Conservation (phyloP, 2,797 vertebrate genomes). For the Nothura maculosa region DNA sequence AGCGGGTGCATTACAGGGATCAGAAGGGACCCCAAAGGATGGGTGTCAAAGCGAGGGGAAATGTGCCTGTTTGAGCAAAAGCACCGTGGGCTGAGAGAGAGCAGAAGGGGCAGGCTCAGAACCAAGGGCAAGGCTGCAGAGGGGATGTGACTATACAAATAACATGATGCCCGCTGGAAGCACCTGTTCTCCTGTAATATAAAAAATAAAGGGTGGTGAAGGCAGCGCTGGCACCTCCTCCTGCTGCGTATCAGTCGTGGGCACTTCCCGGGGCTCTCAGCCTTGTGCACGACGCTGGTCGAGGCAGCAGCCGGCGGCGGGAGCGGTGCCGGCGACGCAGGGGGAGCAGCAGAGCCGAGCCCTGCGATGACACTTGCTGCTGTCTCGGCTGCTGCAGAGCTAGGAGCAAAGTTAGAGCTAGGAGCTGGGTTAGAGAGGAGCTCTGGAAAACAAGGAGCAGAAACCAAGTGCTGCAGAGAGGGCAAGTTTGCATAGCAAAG, state of each 20-base stretch:
- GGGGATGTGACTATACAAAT: not conserved
- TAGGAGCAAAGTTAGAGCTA: not conserved
- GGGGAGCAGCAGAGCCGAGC: not conserved
- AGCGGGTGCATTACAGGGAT: not conserved
- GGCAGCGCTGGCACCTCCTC: not conserved
- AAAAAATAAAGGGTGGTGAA: not conserved
- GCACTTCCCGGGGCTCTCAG: not conserved
- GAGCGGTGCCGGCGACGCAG: rapidly evolving
- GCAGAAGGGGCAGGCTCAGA: not conserved
- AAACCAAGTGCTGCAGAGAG: not conserved
- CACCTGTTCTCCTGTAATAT: not conserved
- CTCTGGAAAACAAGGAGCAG: not conserved
- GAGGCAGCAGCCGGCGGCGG: not conserved
- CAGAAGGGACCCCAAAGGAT: not conserved
- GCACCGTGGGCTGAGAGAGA: not conserved
- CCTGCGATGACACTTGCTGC: not conserved
- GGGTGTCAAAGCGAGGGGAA: not conserved
- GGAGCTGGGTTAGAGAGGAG: not conserved
- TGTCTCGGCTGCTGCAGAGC: not conserved
- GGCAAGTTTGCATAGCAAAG: not conserved
- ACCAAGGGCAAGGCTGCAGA: not conserved
- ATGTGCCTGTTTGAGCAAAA: not conserved
- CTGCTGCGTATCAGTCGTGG: rapidly evolving
- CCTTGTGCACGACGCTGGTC: not conserved
- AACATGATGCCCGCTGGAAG: not conserved